Evolutionary conservation across 2,888 invertebrate genomes (phyloP).

Genomic region (Crepidodera aurea): DNA sequence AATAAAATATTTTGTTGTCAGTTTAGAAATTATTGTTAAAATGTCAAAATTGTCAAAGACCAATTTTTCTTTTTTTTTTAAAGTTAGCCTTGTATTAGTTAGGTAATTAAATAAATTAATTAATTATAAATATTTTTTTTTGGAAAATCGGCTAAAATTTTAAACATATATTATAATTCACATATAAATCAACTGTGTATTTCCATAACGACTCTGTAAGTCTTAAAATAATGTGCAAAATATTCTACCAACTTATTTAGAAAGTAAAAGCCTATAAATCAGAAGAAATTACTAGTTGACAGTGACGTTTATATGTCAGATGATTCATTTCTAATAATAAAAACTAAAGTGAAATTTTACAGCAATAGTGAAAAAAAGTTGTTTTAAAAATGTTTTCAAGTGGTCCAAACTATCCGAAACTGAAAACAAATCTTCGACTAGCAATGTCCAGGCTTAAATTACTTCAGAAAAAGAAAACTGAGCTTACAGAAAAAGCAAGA

Average conservation of each 20-base stretch:
- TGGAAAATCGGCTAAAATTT: too few relatives aligned
- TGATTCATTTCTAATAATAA: slow-evolving; percentile 28
- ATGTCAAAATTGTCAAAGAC: not conserved
- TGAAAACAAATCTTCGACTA: slow-evolving; percentile 95
- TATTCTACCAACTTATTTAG: too few relatives aligned
- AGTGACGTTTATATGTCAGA: slow-evolving; percentile 2
- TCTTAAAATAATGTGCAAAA: too few relatives aligned
- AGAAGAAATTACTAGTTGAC: too few relatives aligned
- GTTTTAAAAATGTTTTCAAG: slow-evolving; percentile 80
- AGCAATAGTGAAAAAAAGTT: not conserved
- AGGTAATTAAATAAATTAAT: too few relatives aligned
- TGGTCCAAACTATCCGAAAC: slow-evolving; percentile 91
- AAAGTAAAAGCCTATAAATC: too few relatives aligned
- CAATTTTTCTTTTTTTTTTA: not conserved
- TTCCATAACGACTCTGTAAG: too few relatives aligned
- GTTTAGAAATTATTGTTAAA: not conserved
- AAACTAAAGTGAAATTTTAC: not conserved
- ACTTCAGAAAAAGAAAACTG: slow-evolving; percentile 97
- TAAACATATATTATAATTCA: too few relatives aligned
- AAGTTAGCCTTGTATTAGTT: too few relatives aligned
- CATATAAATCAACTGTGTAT: too few relatives aligned
- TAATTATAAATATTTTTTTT: too few relatives aligned
- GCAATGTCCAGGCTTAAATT: slow-evolving; percentile 93
- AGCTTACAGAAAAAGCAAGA: slow-evolving; percentile 93
- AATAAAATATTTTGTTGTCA: not conserved